Conservation (phyloP, 2,888 invertebrate genomes). For the Panzeria rudis region DNA sequence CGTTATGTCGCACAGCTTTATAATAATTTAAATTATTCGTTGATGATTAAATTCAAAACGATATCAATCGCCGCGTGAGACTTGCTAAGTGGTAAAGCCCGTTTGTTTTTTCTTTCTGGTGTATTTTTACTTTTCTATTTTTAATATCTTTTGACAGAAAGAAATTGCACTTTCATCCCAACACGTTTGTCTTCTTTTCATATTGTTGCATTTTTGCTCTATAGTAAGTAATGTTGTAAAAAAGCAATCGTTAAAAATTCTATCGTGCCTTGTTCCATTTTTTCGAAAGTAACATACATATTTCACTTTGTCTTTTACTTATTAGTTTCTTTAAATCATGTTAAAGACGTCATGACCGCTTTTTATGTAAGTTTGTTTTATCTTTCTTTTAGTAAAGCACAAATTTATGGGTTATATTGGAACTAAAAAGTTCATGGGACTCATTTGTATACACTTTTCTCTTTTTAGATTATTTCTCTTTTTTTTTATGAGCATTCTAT, state of each 20-base stretch:
- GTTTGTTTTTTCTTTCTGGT: constrained; percentile 26
- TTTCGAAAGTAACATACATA: constrained; percentile 54
- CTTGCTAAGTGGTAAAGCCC: constrained; percentile 41
- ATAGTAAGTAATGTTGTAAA: constrained; percentile 12
- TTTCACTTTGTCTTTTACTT: background rate
- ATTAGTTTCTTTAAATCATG: constrained; percentile 57
- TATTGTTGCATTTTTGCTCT: constrained; percentile 24
- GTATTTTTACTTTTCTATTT: constrained; percentile 28
- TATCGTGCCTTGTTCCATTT: constrained; percentile 47
- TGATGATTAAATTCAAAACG: constrained; percentile 43
- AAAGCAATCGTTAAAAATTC: constrained; percentile 37
- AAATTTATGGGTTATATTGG: background rate
- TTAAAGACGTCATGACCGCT: constrained; percentile 49
- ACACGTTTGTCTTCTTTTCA: constrained; percentile 45
- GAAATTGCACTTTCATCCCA: constrained; percentile 69
- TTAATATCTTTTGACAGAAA: constrained; percentile 21
- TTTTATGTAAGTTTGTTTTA: constrained; percentile 27
- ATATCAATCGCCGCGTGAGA: constrained; percentile 7
- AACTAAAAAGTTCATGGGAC: background rate
- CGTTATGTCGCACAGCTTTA: constrained; percentile 30
- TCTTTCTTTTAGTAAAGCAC: constrained; percentile 7
- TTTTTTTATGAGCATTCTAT: background rate
- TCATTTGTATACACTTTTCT: constrained; percentile 12
- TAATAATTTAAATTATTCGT: constrained; percentile 6
- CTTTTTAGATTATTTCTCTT: constrained; percentile 5